phyloP scores from a whole-genome alignment of 2,797 vertebrate genomes.

The Pipistrellus pygmaeus region DNA sequence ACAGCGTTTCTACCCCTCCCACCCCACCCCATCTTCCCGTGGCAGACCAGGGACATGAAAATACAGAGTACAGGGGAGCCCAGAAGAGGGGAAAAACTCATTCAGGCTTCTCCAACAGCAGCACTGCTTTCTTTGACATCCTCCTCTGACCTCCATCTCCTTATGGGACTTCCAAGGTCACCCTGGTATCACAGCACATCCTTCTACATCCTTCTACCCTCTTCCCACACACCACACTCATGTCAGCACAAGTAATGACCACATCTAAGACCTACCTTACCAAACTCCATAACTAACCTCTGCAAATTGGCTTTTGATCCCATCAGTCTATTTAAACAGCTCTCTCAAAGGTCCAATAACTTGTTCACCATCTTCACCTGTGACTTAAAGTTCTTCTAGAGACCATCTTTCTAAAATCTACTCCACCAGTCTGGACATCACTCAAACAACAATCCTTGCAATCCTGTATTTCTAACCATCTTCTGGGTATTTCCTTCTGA shows the following conservation, averaged over 20 bases:
- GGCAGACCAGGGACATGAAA: neutral
- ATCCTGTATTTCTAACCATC: neutral
- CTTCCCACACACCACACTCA: neutral
- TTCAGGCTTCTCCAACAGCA: neutral
- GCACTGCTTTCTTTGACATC: neutral
- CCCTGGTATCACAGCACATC: neutral
- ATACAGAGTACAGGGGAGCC: neutral
- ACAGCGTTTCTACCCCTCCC: neutral
- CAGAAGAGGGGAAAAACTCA: neutral
- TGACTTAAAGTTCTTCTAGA: neutral
- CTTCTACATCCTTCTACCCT: neutral
- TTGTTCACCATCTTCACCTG: neutral
- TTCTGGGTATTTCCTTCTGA: neutral
- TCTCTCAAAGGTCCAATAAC: neutral
- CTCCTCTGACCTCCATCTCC: neutral
- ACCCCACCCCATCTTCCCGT: neutral
- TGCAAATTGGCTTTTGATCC: neutral
- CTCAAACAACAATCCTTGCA: neutral
- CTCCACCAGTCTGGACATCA: neutral
- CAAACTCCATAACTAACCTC: neutral
- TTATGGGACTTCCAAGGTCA: neutral
- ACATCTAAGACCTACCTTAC: neutral
- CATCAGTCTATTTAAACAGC: neutral
- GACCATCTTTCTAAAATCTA: neutral
- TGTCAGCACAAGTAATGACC: neutral